These are phyloP conservation scores for Cryptocheilus praepositus DNA, from an alignment of 2,888 invertebrate genomes.

Conservation along the genomic window DNA sequence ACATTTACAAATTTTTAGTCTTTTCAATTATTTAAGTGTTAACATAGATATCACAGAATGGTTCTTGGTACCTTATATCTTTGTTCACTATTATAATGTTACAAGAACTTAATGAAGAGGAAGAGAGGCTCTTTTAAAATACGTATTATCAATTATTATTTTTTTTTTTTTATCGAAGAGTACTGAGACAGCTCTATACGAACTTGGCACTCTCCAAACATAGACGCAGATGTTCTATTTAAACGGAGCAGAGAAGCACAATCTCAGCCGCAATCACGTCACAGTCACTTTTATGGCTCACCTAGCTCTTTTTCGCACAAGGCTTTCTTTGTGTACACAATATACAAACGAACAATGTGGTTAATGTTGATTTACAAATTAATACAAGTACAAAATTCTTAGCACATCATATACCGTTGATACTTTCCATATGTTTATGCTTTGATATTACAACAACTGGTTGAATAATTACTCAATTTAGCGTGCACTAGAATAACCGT, in stretches of 20 bases:
- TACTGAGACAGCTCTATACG: constrained; percentile 52
- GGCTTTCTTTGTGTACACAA: constrained; percentile 54
- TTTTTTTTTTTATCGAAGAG: constrained; percentile 48
- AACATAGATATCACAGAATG: constrained; percentile 81
- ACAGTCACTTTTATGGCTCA: constrained; percentile 58
- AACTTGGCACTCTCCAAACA: constrained; percentile 55
- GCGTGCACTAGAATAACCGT: constrained; percentile 62
- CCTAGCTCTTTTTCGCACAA: constrained; percentile 52
- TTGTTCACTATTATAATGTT: constrained; percentile 68
- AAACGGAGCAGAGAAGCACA: constrained; percentile 54
- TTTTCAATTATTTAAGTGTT: constrained; percentile 75
- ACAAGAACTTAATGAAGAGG: constrained; percentile 71
- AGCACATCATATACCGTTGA: constrained; percentile 64
- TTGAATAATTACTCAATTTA: constrained; percentile 64
- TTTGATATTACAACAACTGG: constrained; percentile 57
- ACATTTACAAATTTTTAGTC: constrained; percentile 73
- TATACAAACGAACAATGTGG: constrained; percentile 65
- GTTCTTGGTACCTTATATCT: constrained; percentile 77
- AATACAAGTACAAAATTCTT: constrained; percentile 67
- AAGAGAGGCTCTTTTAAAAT: constrained; percentile 68
- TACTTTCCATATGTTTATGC: constrained; percentile 61
- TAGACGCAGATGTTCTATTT: constrained; percentile 45
- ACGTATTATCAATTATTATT: constrained; percentile 50
- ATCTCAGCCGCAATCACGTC: constrained; percentile 60
- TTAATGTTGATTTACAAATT: constrained; percentile 63